Evolutionary conservation across 2,888 invertebrate genomes (phyloP), one percentile per base, ranked within the genome.

Genomic region (Pyrrhia umbra): DNA sequence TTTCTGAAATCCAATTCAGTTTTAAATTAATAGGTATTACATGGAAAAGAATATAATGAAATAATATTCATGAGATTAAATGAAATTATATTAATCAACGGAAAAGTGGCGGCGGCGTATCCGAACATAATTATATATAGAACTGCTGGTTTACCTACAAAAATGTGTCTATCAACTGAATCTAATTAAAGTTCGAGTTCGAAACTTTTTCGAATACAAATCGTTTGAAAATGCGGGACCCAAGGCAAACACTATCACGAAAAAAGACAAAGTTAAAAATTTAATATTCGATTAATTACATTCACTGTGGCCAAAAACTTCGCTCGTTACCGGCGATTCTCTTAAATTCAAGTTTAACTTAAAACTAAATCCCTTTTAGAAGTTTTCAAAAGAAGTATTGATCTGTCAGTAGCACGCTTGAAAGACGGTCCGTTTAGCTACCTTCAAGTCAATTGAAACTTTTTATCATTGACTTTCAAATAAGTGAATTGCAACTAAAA

Each of bases 261-360:
- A 85, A 81, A 69, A 79, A 82, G 83, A 85, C 82, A 76, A 86
- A 88, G 86, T 89, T 85, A 85, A 89, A 89, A 90, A 87, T 66
- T 61, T 88, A 90, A 85, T 91, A 88, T 84, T 83, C 89, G 82
- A 90, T 90, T 92, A 92, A 92, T 94, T 91, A 92, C 88, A 90
- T 89, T 91, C 91, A 92, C 91, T 93, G 92, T 91, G 92, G 91
- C 81, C 80, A 84, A 85, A 90, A 94, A 94, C 90, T 94, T 94
- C 75, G 92, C 90, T 94, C 94, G 90, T 94, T 94, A 94, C 89
- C 85, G 86, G 82, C 88, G 84, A 88, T 90, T 90, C 89, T 90
- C 87, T 89, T 88, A 89, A 90, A 91, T 90, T 91, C 87, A 86
- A 87, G 88, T 92, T 91, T 90, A 89, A 92, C 91, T 92, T 88